Evolutionary conservation across 2,113 vertebrate genomes (phyloP), one percentile per base, ranked within the genome.

Genomic region (Aldabrachelys gigantea): DNA sequence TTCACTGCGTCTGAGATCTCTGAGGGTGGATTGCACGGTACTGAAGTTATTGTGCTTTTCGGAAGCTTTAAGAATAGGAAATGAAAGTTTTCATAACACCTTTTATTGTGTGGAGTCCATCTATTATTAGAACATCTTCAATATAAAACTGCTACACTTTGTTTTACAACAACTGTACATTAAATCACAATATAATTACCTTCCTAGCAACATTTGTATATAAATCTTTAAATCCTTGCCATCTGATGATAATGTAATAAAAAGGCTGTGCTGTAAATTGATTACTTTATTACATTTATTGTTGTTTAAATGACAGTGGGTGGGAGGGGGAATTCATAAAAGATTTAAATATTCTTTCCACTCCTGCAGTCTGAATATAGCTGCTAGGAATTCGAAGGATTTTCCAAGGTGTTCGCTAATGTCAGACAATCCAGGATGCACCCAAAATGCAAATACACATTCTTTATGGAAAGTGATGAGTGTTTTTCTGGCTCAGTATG

Each of bases 301-400:
- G 89, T 93, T 95, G 88, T 96, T 96, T 93, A 95, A 97, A 93
- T 92, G 85, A 97, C 87, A 78, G 95, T 96, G 90, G n/a, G 57
- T 53, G 79, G 90, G 92, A 90, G 88, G 89, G 94, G 94, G 96
- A 92, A 93, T 96, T 96, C 95, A 96, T 97, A 93, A 96, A 97
- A 92, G 90, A 90, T 96, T 94, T 92, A 97, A 95, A 91, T 91
- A 89, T 94, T 94, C 86, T 76, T 85, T 92, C 82, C 91, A 54
- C 82, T 80, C 38, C 11, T 49, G 79, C 80, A 59, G 84, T 84
- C 2, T 54, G 21, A 82, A 78, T 54, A 86, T 11, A 24, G 41
- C 85, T 79, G 57, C 62, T 72, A 81, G 76, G 88, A 59, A 65
- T 75, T 44, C 69, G 88, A 82, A 89, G 84, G 52, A 47, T 38